phyloP scores from a whole-genome alignment of 2,113 vertebrate genomes.

The Hypocryptadius cinnamomeus region DNA sequence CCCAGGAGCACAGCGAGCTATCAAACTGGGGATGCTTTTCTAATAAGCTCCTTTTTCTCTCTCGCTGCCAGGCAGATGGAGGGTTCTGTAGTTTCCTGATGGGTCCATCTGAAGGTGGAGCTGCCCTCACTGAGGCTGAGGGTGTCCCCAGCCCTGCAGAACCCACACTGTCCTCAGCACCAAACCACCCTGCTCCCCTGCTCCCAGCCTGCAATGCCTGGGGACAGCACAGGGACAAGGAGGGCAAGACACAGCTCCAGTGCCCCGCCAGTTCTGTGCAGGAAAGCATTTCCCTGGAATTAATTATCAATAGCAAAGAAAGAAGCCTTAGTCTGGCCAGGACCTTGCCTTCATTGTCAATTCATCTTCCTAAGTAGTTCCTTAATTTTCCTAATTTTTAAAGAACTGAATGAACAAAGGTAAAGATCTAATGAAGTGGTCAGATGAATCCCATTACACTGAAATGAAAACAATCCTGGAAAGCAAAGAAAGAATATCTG shows the following conservation, averaged over 20 bases:
- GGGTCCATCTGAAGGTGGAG: not conserved
- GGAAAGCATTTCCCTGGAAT: not conserved
- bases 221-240: not conserved
- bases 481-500: not conserved
- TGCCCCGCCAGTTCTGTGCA: not conserved
- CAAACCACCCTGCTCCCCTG: not conserved
- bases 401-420: not conserved
- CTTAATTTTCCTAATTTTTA: not conserved
- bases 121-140: not conserved
- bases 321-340: not conserved
- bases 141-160: not conserved
- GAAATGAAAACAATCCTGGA: not conserved
- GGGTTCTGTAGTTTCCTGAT: not conserved
- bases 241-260: not conserved
- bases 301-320: not conserved
- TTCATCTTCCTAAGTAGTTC: not conserved
- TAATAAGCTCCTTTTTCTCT: rapidly evolving
- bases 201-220: not conserved
- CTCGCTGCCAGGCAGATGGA: not conserved
- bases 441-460: not conserved
- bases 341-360: not conserved
- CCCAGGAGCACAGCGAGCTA: not conserved
- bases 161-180: not conserved
- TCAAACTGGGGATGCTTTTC: not conserved
- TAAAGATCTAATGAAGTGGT: not conserved